Conservation (phyloP, 1,140 invertebrate genomes). For the Reticulitermes speratus region DNA sequence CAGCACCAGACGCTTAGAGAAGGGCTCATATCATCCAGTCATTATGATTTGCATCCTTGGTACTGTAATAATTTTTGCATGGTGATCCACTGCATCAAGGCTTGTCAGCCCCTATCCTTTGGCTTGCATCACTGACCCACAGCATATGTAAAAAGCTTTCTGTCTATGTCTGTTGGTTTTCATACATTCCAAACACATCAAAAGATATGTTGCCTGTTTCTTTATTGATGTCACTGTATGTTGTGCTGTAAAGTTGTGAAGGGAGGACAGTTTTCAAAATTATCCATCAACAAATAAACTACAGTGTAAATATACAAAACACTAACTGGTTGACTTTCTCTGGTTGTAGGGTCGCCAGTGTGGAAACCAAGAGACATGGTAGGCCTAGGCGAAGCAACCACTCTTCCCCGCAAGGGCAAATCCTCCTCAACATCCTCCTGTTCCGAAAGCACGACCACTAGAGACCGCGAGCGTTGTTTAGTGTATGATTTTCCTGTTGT, state of each 20-base stretch:
- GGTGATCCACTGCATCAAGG: background rate
- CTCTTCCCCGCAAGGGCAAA: conserved; percentile 48
- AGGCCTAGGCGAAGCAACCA: conserved; percentile 41
- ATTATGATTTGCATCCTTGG: background rate
- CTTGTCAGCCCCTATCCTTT: background rate
- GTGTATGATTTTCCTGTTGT: conserved; percentile 37
- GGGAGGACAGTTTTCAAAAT: background rate
- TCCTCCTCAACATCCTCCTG: conserved; percentile 47
- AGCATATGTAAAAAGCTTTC: background rate
- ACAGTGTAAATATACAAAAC: background rate
- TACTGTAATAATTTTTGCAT: background rate
- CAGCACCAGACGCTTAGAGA: background rate
- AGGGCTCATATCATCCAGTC: background rate
- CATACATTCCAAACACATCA: conserved; percentile 7
- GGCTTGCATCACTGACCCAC: background rate
- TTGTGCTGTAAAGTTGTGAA: background rate
- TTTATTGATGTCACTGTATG: conserved; percentile 13
- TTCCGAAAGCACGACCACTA: conserved; percentile 41
- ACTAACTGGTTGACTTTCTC: conserved; percentile 41
- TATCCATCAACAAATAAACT: background rate
- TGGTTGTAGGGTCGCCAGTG: conserved; percentile 81
- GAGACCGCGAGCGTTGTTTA: conserved; percentile 44
- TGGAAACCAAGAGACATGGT: conserved; percentile 82
- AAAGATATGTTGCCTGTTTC: background rate
- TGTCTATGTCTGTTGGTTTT: conserved; percentile 18